phyloP scores from a whole-genome alignment of 2,113 vertebrate genomes.

The Taurulus bubalis region DNA sequence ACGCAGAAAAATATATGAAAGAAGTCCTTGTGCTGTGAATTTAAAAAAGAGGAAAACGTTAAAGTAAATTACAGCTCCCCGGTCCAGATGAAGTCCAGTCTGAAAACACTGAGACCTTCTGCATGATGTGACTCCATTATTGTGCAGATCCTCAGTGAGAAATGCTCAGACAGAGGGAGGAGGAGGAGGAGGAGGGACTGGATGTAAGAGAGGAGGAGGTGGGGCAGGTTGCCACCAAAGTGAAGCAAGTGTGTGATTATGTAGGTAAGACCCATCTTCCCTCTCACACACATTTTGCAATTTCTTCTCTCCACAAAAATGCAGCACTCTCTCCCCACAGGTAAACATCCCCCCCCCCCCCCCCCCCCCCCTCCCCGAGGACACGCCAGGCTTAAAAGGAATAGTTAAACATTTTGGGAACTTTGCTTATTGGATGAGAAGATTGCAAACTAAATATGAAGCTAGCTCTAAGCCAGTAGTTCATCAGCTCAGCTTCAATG shows the following conservation, averaged over 20 bases:
- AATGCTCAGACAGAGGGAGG: constrained; percentile 39
- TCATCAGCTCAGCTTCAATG: not conserved
- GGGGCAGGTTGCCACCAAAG: constrained; percentile 64
- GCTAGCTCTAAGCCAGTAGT: too few species aligned
- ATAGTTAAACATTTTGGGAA: not conserved
- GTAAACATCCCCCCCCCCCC: constrained; percentile 61
- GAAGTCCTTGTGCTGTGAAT: constrained; percentile 60
- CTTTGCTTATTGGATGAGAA: not conserved
- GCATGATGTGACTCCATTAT: constrained; percentile 62
- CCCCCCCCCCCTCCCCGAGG: too few species aligned
- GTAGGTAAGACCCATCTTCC: constrained; percentile 66
- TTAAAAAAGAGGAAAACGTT: constrained; percentile 28
- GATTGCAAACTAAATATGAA: not conserved
- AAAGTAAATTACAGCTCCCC: constrained; percentile 44
- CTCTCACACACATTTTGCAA: constrained; percentile 39
- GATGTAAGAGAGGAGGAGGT: constrained; percentile 35
- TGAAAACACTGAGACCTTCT: constrained; percentile 54
- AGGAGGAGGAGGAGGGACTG: constrained; percentile 39
- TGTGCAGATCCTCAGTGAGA: constrained; percentile 54
- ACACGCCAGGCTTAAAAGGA: not conserved
- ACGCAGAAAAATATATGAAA: constrained; percentile 58
- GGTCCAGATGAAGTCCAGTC: constrained; percentile 35
- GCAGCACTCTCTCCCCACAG: constrained; percentile 43
- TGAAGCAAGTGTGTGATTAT: constrained; percentile 74
- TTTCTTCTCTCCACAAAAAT: constrained; percentile 63